Evolutionary conservation across 2,797 vertebrate species (phyloP).

Genomic region (Labroides dimidiatus): DNA sequence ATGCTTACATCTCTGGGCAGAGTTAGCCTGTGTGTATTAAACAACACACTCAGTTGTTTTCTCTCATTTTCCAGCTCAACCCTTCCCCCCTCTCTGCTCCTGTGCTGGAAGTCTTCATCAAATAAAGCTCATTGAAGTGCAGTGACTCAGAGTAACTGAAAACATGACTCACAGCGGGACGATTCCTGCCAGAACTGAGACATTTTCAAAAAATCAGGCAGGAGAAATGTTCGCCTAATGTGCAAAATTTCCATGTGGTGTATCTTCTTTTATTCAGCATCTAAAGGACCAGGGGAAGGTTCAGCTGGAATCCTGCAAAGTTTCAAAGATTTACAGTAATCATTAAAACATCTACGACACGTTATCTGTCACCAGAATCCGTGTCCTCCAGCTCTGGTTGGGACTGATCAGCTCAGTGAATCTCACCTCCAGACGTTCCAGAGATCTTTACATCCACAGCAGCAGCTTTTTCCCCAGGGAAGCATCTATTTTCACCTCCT

Average conservation of each 20-base stretch:
- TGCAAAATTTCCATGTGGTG: background rate
- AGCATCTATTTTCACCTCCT: constrained; percentile 53
- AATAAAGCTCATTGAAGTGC: constrained; percentile 16
- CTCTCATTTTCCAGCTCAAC: background rate
- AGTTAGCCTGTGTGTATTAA: constrained; percentile 3
- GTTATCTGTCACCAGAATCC: background rate
- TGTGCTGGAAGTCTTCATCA: constrained; percentile 3
- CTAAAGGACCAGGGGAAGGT: background rate
- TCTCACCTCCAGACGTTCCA: constrained; percentile 12
- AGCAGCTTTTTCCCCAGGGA: constrained; percentile 44
- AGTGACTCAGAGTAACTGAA: constrained; percentile 13
- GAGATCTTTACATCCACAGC: constrained; percentile 27
- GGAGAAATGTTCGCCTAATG: background rate
- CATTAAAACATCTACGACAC: background rate
- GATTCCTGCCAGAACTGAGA: background rate
- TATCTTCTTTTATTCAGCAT: background rate
- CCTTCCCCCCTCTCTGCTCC: background rate
- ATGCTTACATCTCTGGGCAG: background rate
- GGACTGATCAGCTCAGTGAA: constrained; percentile 26
- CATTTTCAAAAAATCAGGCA: background rate
- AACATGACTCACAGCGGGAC: background rate
- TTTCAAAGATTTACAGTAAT: background rate
- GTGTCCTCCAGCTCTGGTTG: background rate
- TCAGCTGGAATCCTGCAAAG: background rate
- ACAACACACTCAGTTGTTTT: background rate